Conservation (phyloP, 2,797 vertebrate species). For the Amblyraja radiata region DNA sequence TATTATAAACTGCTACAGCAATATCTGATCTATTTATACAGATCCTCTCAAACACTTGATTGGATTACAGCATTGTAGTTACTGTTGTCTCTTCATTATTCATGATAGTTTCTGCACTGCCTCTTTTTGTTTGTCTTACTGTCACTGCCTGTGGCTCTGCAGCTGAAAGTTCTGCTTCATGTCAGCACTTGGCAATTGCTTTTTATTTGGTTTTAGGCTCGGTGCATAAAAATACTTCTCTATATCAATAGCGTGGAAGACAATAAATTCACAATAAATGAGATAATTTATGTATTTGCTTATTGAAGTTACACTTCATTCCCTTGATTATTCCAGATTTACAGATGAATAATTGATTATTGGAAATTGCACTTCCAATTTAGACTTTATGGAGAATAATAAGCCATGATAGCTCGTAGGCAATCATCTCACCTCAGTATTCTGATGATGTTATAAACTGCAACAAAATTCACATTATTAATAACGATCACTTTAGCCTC, state of each 20-base stretch:
- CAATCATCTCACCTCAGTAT: not conserved
- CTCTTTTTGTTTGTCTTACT: not conserved
- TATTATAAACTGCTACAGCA: not conserved
- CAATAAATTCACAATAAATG: not conserved
- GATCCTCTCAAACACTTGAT: not conserved
- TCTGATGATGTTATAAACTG: not conserved
- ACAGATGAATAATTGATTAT: constrained; percentile 13
- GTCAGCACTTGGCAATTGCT: constrained; percentile 8
- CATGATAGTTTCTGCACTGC: not conserved
- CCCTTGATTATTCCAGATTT: not conserved
- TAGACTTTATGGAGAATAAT: not conserved
- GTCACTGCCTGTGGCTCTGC: constrained; percentile 2
- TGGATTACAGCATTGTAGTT: not conserved
- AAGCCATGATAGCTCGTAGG: not conserved
- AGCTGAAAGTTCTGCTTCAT: not conserved
- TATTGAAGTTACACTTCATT: not conserved
- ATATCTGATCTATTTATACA: not conserved
- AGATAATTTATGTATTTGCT: not conserved
- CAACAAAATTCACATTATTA: not conserved
- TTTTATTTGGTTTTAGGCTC: not conserved
- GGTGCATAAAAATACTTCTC: not conserved
- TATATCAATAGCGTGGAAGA: not conserved
- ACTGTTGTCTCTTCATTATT: not conserved
- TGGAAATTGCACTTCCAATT: not conserved
- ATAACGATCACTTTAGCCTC: not conserved